Conservation (phyloP, 64 coral and sea anemone species). For the Stichodactyla helianthus region DNA sequence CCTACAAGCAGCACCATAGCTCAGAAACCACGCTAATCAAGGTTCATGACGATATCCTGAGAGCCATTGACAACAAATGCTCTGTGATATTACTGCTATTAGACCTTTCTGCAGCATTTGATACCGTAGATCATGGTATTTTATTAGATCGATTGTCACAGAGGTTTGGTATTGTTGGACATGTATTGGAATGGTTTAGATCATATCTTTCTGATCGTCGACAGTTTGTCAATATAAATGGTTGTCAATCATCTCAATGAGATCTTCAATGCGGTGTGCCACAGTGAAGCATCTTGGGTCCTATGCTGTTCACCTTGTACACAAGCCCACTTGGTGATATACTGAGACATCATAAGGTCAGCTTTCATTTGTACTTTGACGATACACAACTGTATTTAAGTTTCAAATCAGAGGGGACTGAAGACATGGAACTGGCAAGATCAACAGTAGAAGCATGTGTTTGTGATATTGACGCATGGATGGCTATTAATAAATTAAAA, state of each 20-base stretch:
- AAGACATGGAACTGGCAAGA: not conserved
- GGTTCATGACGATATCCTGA: too few relatives aligned
- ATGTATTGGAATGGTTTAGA: not conserved
- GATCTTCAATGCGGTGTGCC: not conserved
- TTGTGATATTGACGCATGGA: not conserved
- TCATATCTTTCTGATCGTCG: slow-evolving; percentile 4
- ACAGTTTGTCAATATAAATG: not conserved
- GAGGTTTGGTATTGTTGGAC: not conserved
- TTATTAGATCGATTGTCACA: too few relatives aligned
- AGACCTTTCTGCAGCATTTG: too few relatives aligned
- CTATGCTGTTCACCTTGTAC: not conserved
- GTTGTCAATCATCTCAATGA: not conserved
- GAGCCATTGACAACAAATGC: too few relatives aligned
- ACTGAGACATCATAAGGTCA: not conserved
- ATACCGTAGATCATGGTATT: too few relatives aligned
- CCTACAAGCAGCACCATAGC: too few relatives aligned
- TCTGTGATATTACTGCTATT: too few relatives aligned
- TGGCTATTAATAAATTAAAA: not conserved
- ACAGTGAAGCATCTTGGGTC: not conserved
- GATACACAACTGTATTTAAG: not conserved
- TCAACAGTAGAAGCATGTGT: not conserved
- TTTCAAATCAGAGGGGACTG: not conserved
- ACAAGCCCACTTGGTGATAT: not conserved
- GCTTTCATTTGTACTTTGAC: not conserved
- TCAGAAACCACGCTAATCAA: slow-evolving; percentile 22